Percentiles rank a stretch among this genome's conserved stretches.
phyloP scores from a whole-genome alignment of 30 jellyfish, hydroid and myxozoan genomes.

The Mastigias papua region DNA sequence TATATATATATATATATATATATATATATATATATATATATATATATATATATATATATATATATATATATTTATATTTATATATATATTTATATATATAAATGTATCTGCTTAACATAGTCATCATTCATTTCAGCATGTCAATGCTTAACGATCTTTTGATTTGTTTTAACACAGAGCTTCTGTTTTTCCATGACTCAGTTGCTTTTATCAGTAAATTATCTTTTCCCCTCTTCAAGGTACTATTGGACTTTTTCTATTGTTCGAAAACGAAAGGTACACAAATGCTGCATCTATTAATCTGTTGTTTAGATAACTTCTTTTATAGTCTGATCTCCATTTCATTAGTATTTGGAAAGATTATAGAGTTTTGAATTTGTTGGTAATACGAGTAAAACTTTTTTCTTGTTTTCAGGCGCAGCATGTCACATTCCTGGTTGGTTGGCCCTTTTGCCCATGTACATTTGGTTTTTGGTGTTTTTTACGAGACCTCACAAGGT shows the following conservation, averaged over 20 bases:
- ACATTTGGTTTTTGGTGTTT: conserved; percentile 85
- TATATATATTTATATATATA: too few relatives aligned
- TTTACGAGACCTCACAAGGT: conserved; percentile 98
- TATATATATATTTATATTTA: too few relatives aligned
- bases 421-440: conserved; percentile 79
- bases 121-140: too few relatives aligned
- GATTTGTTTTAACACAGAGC: too few relatives aligned
- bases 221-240: conserved; percentile 10
- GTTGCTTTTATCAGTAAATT: not conserved
- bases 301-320: not conserved
- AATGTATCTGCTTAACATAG: too few relatives aligned
- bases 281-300: not conserved
- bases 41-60: too few relatives aligned
- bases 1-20: too few relatives aligned
- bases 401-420: conserved; percentile 45
- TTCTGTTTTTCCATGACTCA: not conserved
- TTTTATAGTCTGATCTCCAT: not conserved
- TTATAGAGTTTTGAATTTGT: not conserved
- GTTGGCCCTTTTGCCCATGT: conserved; percentile 95
- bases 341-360: not conserved
- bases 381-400: not conserved
- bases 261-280: conserved; percentile 58
- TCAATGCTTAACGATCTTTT: too few relatives aligned
- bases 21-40: too few relatives aligned
- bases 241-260: conserved; percentile 36